A percentile compares a stretch with the other conserved stretches of the same genome.
Conservation (phyloP, 2,113 vertebrate species). For the Coptodon rendalli region DNA sequence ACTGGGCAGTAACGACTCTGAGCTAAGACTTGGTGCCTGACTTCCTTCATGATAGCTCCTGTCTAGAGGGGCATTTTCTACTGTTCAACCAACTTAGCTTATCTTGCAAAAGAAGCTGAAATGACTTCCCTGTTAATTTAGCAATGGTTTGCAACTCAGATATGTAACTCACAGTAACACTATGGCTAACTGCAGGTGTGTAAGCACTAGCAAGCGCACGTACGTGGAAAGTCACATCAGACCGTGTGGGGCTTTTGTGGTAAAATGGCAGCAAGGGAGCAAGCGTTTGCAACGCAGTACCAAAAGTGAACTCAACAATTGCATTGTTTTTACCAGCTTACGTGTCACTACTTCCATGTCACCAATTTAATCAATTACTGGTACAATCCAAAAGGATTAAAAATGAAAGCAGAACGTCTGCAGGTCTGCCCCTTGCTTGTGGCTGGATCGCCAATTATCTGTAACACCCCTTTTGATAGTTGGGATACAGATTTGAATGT, state of each 20-base stretch:
- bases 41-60: neutral
- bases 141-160: neutral
- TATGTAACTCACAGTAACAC: neutral
- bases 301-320: neutral
- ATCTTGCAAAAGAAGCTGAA: neutral
- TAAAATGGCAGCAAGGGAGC: neutral
- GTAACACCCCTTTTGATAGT: neutral
- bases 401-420: neutral
- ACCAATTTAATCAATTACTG: neutral
- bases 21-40: neutral
- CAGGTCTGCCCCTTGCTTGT: neutral
- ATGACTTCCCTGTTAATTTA: neutral
- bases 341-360: neutral
- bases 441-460: neutral
- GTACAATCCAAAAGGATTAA: neutral
- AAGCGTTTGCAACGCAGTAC: neutral
- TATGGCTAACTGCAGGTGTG: neutral
- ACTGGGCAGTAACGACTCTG: neutral
- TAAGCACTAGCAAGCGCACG: neutral
- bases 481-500: neutral
- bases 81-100: neutral
- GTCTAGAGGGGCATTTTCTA: neutral
- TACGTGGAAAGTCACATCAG: neutral
- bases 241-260: neutral
- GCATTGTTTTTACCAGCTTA: neutral